Percentiles rank a stretch among this genome's conserved stretches.
Evolutionary conservation across 2,113 vertebrate genomes (phyloP).

Genomic region (Pungitius pungitius): DNA sequence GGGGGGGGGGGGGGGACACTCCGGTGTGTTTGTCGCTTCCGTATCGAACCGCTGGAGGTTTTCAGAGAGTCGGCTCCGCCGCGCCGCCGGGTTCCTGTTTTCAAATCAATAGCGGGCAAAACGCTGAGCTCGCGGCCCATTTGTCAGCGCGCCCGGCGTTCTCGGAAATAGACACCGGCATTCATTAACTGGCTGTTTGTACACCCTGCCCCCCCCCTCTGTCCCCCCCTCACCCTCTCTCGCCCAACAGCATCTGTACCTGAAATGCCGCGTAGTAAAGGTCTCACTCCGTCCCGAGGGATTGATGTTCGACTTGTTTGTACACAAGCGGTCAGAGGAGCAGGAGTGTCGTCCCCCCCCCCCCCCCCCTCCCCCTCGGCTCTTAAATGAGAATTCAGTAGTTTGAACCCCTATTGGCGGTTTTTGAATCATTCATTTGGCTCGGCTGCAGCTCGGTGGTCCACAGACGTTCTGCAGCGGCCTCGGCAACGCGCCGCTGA

Average conservation of each 20-base stretch:
- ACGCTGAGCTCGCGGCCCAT: slow-evolving; percentile 39
- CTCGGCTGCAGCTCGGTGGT: slow-evolving; percentile 48
- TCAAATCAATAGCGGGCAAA: slow-evolving; percentile 39
- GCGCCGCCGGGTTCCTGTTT: slow-evolving; percentile 15
- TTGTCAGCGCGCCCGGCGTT: slow-evolving; percentile 24
- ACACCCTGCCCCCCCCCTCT: neutral
- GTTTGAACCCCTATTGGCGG: slow-evolving; percentile 52
- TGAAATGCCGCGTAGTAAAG: slow-evolving; percentile 18
- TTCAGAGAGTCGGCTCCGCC: neutral
- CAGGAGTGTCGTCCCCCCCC: neutral
- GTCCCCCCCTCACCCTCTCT: neutral
- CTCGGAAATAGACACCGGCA: slow-evolving; percentile 40
- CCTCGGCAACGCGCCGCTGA: too few species aligned
- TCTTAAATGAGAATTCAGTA: slow-evolving; percentile 41
- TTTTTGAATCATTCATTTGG: slow-evolving; percentile 64
- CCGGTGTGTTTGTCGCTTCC: too few species aligned
- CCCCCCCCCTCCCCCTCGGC: neutral
- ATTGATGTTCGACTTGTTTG: slow-evolving; percentile 37
- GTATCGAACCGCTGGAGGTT: slow-evolving; percentile 19
- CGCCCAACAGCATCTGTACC: slow-evolving; percentile 7
- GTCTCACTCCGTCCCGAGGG: slow-evolving; percentile 2
- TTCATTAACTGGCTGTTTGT: slow-evolving; percentile 33
- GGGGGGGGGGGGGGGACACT: too few species aligned
- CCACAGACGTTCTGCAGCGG: neutral
- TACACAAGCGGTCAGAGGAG: neutral